Evolutionary conservation across 2,888 invertebrate genomes (phyloP), one percentile per base, ranked within the genome.

Genomic region (Lochmaea crataegi): DNA sequence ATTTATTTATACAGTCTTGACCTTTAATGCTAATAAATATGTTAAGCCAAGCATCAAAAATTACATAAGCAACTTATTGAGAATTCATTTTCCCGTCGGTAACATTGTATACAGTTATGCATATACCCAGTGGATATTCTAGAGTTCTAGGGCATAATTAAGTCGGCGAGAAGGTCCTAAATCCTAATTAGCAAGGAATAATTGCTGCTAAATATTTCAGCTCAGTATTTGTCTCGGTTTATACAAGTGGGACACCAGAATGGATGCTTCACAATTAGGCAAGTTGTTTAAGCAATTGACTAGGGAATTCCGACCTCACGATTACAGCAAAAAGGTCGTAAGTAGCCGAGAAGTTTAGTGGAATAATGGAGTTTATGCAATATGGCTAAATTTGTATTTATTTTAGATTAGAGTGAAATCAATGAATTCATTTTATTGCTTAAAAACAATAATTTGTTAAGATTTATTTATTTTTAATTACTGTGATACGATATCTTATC

Each of bases 161-260:
- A 72, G 75, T 72, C 66, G 64, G 45, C 61, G 61, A 58, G 53
- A 51, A 66, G 57, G 72, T 71, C 74, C 68, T 69, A 71, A 75
- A 77, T 74, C 74, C 64, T 73, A 74, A 77, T 77, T 75, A 77
- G 68, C 58, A 58, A 69, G 71, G 68, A 60, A 70, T 77, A 76
- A 76, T 77, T 77, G 74, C 70, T 72, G 58, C 63, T 71, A 66
- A 77, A 79, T 80, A 80, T 79, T 80, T 80, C 78, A 79, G 78
- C 77, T 78, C 78, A 76, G 79, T 79, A 80, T 75, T 80, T 78
- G 78, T 74, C 64, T 68, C 61, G 73, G 76, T 68, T 60, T 74
- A 72, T 73, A 75, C 77, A 77, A 73, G 71, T 74, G 73, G 77
- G 74, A 76, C 70, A 73, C 63, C 67, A 58, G 32, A 71, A 53